Base-by-base conservation (phyloP, 2,113 vertebrate genomes). In the Tretioscincus oriximinensis region DNA sequence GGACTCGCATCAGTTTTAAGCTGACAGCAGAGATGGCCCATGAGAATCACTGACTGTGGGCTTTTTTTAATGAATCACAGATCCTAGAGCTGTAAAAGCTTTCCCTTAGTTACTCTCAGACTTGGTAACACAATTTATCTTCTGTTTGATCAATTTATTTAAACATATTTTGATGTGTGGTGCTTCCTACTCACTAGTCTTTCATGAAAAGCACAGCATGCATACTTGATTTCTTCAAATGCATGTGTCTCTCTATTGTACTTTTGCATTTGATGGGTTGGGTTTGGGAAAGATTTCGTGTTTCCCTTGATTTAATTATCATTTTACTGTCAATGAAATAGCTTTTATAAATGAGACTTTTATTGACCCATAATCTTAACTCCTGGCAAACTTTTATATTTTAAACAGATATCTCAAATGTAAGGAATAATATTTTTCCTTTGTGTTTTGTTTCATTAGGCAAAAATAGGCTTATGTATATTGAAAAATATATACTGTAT, bases 231-330 rank as follows among this genome's bases (percentile, higher is more conserved):
- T 35, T 71, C 8, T 80, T 47, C 29, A 49, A 69, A 47, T 72
- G 72, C 72, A 29, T 72, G n/a, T 72, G 11, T 29, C n/a, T 73
- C 60, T 72, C 31, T 21, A 26, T 49, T 73, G 68, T 4, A 64
- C 58, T 80, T 80, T 80, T 54, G 61, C 73, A 45, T 60, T 80
- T 65, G 61, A 35, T 79, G n/a, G 22, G 8, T 71, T 14, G 63
- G 20, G n/a, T 49, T 31, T 64, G 60, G 49, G 69, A 45, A 45
- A 73, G 9, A 10, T 65, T 63, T 18, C 54, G 9, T 7, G n/a
- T 49, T 49, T 12, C 6, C 14, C 61, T n/a, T 31, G 18, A 35
- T 76, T 70, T 76, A 61, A 31, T 54, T 76, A 69, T 60, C 61
- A 21, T 76, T 60, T 76, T 10, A 26, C 35, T 45, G 10, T 64